Base-by-base conservation (phyloP, 2,888 invertebrate genomes). In the Synanthedon myopaeformis region DNA sequence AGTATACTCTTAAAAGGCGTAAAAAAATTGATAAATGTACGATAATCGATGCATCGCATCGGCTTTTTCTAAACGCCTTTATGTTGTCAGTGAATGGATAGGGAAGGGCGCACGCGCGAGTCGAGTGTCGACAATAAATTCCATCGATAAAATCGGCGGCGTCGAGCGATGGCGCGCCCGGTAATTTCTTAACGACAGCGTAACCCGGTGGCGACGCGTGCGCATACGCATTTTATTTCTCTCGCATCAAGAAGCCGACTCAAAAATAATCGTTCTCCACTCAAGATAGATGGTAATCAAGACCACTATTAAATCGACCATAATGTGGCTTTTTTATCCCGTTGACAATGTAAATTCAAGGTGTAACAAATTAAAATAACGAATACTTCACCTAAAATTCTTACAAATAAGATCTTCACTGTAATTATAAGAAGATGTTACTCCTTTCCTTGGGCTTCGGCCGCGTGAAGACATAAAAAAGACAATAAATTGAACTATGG, bases 121-220 rank as follows among this genome's bases (percentile, higher is more conserved):
- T 60, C 65, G 74, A 81, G 80, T 79, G 80, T 79, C 78, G 79
- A 79, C 85, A 79, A 84, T 86, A 87, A 87, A 86, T 86, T 86
- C 84, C 82, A 80, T 84, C 85, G 86, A 87, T 87, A 86, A 86
- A 84, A 87, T 87, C 86, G 79, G 79, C 81, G 81, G 78, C 78
- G 78, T 76, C 76, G 72, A 35, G 35, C 35, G 35, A 71, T 74
- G 73, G 76, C 76, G 76, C 76, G 79, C 72, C 65, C 79, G 79
- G 82, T 87, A 86, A 85, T 86, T 84, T 82, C 82, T 83, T 85
- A 85, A 84, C 83, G 83, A 83, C 83, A 79, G 86, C 86, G 86
- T 86, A 86, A 86, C 85, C 72, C 84, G 78, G 86, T 86, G 83
- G 86, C 86, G 79, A 81, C 82, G 81, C 82, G 84, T 82, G 85